A percentile compares a stretch with the other conserved stretches of the same genome.
These are phyloP conservation scores for Drosophila varians DNA, from an alignment of 1,140 invertebrate species.

Conservation along the genomic window DNA sequence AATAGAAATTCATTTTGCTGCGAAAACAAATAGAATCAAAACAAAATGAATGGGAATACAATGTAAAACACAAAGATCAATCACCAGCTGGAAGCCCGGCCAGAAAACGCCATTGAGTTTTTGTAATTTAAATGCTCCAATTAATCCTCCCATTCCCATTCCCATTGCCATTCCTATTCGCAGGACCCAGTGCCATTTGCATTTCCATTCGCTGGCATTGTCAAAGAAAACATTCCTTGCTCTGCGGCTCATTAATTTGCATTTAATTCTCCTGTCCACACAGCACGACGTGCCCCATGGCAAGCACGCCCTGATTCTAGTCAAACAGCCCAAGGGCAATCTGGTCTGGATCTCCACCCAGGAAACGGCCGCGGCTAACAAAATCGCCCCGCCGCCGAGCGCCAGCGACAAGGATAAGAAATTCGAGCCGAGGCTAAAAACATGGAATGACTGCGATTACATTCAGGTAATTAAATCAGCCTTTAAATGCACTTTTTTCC, in stretches of 20 bases:
- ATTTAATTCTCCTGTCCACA: slow-evolving; percentile 66
- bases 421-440: slow-evolving; percentile 85
- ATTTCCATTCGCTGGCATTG: neutral
- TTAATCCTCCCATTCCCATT: slow-evolving; percentile 19
- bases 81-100: slow-evolving; percentile 8
- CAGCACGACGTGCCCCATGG: slow-evolving; percentile 92
- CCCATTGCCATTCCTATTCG: neutral
- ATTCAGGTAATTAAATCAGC: slow-evolving; percentile 86
- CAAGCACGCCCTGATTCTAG: slow-evolving; percentile 92
- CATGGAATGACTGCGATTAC: slow-evolving; percentile 93
- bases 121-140: slow-evolving; percentile 42
- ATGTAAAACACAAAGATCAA: slow-evolving; percentile 33
- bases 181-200: neutral
- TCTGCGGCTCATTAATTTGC: slow-evolving; percentile 69
- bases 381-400: slow-evolving; percentile 65
- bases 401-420: slow-evolving; percentile 83
- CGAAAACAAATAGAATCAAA: neutral
- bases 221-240: slow-evolving; percentile 33
- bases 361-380: slow-evolving; percentile 80
- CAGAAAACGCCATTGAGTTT: slow-evolving; percentile 1
- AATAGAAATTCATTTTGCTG: neutral
- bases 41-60: slow-evolving; percentile 1
- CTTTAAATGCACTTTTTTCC: slow-evolving; percentile 69
- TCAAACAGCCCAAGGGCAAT: slow-evolving; percentile 92
- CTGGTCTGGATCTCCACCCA: slow-evolving; percentile 91